Evolutionary conservation across 1,140 invertebrate genomes (phyloP).

Genomic region (Aleiodes sp.): DNA sequence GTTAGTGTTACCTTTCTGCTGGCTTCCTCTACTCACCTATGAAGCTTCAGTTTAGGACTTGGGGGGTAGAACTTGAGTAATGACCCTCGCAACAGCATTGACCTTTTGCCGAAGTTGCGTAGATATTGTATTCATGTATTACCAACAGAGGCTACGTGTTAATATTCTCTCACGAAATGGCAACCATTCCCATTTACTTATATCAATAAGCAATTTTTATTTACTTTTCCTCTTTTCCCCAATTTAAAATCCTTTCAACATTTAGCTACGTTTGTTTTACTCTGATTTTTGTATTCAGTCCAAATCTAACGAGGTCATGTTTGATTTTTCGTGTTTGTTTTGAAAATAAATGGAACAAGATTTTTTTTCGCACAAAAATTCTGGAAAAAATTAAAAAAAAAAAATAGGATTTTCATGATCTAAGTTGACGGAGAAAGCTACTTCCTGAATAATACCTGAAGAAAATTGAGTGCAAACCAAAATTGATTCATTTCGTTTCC

Average conservation of each 20-base stretch:
- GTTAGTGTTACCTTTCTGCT: constrained; percentile 60
- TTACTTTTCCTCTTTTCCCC: background rate
- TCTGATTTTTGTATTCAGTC: no score
- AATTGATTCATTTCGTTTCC: no score
- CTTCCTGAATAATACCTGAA: no score
- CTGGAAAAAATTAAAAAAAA: no score
- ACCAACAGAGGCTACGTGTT: constrained; percentile 68
- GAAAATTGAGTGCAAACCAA: no score
- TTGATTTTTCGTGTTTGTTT: background rate
- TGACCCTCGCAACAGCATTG: constrained; percentile 67
- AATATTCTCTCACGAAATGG: constrained; percentile 68
- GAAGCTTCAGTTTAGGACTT: constrained; percentile 63
- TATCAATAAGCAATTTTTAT: constrained; percentile 49
- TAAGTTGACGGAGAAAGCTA: no score
- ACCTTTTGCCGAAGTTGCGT: constrained; percentile 66
- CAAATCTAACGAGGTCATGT: constrained; percentile 24
- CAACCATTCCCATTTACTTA: constrained; percentile 64
- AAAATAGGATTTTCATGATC: no score
- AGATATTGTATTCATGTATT: constrained; percentile 68
- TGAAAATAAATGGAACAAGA: no score
- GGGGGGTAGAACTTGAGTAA: constrained; percentile 63
- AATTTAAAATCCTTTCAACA: background rate
- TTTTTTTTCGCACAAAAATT: no score
- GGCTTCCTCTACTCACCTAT: constrained; percentile 65
- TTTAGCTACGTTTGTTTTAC: no score